Evolutionary conservation across 2,888 invertebrate species (phyloP).

Genomic region (Drosophila flavopinicola): DNA sequence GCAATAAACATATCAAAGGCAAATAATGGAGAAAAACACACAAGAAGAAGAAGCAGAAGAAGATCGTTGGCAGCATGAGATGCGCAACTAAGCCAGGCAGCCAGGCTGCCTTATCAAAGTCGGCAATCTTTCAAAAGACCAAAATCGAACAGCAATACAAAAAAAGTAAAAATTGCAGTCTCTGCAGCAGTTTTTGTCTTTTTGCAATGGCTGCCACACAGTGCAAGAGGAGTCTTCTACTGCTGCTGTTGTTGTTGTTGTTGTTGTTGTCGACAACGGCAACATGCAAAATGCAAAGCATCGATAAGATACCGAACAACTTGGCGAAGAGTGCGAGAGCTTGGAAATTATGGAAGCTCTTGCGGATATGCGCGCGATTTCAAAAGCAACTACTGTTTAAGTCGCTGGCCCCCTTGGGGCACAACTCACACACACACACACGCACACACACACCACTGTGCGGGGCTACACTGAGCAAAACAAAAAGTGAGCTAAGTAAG

Average conservation of each 20-base stretch:
- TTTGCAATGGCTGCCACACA: constrained; percentile 63
- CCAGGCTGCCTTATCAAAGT: constrained; percentile 83
- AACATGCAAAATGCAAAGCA: constrained; percentile 80
- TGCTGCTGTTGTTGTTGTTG: constrained; percentile 24
- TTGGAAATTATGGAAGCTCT: constrained; percentile 79
- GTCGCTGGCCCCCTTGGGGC: constrained; percentile 3
- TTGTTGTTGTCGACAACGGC: constrained; percentile 66
- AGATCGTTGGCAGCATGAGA: constrained; percentile 12
- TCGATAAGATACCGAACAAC: constrained; percentile 74
- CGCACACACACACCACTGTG: too few relatives aligned
- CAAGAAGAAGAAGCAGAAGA: constrained; percentile 2
- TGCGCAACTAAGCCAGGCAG: constrained; percentile 42
- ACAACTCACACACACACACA: too few relatives aligned
- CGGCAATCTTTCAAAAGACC: constrained; percentile 84
- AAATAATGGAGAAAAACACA: constrained; percentile 34
- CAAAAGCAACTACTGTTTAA: constrained; percentile 79
- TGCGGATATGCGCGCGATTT: constrained; percentile 80
- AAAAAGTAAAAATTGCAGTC: constrained; percentile 36
- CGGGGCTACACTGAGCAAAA: too few relatives aligned
- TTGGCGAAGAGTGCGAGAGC: constrained; percentile 30
- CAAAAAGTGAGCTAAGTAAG: too few relatives aligned
- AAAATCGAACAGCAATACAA: constrained; percentile 47
- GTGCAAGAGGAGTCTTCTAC: neutral
- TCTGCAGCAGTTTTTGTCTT: constrained; percentile 39
- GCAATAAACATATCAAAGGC: constrained; percentile 70